Percentiles rank a stretch among this genome's conserved stretches.
These are phyloP conservation scores for Eleutherodactylus coqui DNA, from an alignment of 2,797 vertebrate species.

Conservation along the genomic window DNA sequence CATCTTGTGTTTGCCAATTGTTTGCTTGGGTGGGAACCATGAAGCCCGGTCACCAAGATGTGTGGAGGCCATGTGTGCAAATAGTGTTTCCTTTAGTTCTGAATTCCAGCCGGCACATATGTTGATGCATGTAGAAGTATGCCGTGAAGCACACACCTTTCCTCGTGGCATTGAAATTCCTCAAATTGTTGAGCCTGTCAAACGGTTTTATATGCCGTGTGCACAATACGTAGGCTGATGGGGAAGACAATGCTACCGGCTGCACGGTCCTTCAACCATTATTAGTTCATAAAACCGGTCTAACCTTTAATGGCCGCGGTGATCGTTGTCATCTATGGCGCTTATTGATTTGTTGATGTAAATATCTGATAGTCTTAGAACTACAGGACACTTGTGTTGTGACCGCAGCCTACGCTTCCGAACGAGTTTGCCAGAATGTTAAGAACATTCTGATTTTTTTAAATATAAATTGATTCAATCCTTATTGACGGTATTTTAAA, in stretches of 20 bases:
- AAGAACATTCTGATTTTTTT: no score
- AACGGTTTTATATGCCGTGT: neutral
- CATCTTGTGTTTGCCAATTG: neutral
- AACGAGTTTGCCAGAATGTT: no score
- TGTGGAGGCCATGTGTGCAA: neutral
- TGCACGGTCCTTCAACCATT: neutral
- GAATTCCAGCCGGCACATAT: constrained; percentile 6
- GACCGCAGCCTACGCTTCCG: no score
- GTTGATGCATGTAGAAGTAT: constrained; percentile 36
- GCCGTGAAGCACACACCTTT: constrained; percentile 42
- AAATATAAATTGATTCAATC: no score
- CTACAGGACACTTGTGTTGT: no score
- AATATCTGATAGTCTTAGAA: no score
- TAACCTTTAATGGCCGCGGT: neutral
- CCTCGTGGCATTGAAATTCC: constrained; percentile 51
- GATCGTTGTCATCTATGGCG: no score
- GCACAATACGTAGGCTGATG: neutral
- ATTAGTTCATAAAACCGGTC: neutral
- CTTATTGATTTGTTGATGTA: no score
- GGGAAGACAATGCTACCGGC: neutral
- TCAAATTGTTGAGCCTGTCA: constrained; percentile 43
- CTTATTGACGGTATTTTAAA: no score
- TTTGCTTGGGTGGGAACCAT: neutral
- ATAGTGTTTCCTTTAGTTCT: neutral
- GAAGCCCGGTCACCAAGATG: neutral